Evolutionary conservation across 1,140 invertebrate genomes (phyloP), one percentile per base, ranked within the genome.

Genomic region (Myzus persicae): DNA sequence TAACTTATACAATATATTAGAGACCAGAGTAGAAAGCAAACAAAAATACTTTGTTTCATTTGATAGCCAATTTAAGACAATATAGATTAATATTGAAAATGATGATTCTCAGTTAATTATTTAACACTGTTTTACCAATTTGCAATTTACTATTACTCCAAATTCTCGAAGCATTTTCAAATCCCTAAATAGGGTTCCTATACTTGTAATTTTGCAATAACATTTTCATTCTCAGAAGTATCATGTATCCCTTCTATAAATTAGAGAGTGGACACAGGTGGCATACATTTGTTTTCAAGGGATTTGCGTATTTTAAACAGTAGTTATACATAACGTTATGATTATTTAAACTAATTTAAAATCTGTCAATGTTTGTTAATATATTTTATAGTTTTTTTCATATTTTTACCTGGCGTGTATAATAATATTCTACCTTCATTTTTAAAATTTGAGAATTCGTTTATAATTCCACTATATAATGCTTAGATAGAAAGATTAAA

Each of bases 281-380:
- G 59, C 14, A 20, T 76, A 36, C n/a, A 14, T 76, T 76, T 76
- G 59, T 76, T 76, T 76, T 76, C n/a, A n/a, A n/a, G 59, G 59
- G 59, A 76, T 76, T 76, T 76, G 14, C n/a, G 31, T n/a, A 67
- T 67, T 67, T 67, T 67, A n/a, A 67, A 67, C 14, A 31, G 59
- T 67, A 67, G 31, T 6, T n/a, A 31, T 14, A 59, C 4, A 59
- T 59, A 31, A 31, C 31, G 5, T 76, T 76, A 76, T 76, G 31
- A 76, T 76, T n/a, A 67, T 76, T 76, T n/a, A 76, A 76, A 76
- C 59, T 76, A 76, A 76, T 76, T 76, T 76, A 76, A 76, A 76
- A n/a, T 76, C 59, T 76, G n/a, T 76, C 59, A 76, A 76, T 76
- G 59, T 18, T n/a, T 5, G 1, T 76, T 76, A 36, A 36, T 76